Conservation (phyloP, 1,140 invertebrate genomes). For the Pogonomyrmex californicus region DNA sequence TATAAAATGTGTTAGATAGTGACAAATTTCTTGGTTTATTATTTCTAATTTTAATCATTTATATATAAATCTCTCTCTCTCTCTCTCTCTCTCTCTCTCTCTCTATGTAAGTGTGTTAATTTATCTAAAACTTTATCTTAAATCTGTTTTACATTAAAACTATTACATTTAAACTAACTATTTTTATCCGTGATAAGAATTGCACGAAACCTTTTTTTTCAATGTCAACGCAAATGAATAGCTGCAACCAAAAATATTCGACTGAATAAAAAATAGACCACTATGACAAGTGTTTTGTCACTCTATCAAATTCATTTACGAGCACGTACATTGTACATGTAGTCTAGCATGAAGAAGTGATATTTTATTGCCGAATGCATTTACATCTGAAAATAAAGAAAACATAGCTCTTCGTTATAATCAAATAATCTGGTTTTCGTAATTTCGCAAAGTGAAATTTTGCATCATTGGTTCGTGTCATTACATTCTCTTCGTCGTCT, state of each 20-base stretch:
- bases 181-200: conserved; percentile 15
- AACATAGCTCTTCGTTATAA: conserved; percentile 45
- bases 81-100: background rate
- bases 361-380: conserved; percentile 22
- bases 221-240: conserved; percentile 22
- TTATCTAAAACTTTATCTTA: no score
- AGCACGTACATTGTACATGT: background rate
- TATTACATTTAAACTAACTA: no score
- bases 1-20: background rate
- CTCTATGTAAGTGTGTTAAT: background rate
- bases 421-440: conserved; percentile 71
- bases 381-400: conserved; percentile 54
- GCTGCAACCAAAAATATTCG: conserved; percentile 24
- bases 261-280: conserved; percentile 31
- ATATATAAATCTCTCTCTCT: background rate
- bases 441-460: conserved; percentile 65
- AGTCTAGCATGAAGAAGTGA: background rate
- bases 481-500: conserved; percentile 28
- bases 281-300: conserved; percentile 28
- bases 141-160: no score
- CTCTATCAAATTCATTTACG: conserved; percentile 60
- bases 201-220: conserved; percentile 14
- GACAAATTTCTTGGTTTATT: background rate
- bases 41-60: background rate
- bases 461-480: conserved; percentile 38